Conservation (phyloP, 2,888 invertebrate genomes). For the Pachydiplax longipennis region DNA sequence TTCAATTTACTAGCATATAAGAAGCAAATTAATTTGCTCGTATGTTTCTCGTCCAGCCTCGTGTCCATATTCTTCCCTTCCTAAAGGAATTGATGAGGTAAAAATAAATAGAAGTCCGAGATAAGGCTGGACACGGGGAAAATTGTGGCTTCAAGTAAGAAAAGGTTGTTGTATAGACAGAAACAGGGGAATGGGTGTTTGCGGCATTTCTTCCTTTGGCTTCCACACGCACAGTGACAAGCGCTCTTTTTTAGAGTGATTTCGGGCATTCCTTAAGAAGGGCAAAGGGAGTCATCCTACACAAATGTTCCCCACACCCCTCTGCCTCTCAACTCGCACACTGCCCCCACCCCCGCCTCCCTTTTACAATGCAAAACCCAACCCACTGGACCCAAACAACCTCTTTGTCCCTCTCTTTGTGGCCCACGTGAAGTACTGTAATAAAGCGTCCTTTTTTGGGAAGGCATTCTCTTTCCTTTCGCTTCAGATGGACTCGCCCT, state of each 20-base stretch:
- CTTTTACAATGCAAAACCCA: neutral
- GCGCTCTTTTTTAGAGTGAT: neutral
- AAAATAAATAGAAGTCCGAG: too few species aligned
- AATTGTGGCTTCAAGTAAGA: neutral
- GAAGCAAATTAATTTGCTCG: too few species aligned
- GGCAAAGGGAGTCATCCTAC: neutral
- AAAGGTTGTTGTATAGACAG: neutral
- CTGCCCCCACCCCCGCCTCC: neutral
- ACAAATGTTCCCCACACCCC: neutral
- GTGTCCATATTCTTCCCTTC: too few species aligned
- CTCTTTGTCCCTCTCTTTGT: neutral
- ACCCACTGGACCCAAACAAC: neutral
- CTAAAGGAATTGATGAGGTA: too few species aligned
- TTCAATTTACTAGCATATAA: too few species aligned
- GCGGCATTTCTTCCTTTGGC: neutral
- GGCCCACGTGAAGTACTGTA: neutral
- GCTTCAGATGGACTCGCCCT: neutral
- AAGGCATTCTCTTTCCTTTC: neutral
- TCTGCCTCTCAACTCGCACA: neutral
- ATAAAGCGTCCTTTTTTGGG: neutral
- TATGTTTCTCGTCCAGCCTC: too few species aligned
- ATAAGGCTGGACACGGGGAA: neutral
- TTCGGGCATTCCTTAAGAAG: neutral
- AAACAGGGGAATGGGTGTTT: neutral
- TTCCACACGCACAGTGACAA: neutral